Conservation (phyloP, 2,113 vertebrate species). For the Micromys minutus region DNA sequence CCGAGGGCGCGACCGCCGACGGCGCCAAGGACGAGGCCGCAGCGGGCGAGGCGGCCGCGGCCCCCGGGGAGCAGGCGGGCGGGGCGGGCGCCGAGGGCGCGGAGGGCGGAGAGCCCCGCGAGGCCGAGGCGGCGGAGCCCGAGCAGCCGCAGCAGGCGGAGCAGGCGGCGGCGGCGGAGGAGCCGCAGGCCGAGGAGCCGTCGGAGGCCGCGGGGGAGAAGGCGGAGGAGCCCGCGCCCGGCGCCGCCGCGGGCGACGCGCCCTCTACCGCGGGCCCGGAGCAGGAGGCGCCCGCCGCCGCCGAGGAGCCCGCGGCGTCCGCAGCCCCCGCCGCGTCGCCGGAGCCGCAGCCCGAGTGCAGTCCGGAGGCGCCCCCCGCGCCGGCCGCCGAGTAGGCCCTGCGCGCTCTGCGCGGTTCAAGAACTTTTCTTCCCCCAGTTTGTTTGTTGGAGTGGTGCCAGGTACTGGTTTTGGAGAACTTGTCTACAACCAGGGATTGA, state of each 20-base stretch:
- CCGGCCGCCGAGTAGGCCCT: constrained; percentile 87
- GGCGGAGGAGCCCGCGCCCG: constrained; percentile 78
- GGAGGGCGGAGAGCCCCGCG: constrained; percentile 84
- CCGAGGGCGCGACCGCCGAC: constrained; percentile 87
- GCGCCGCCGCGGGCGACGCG: constrained; percentile 55
- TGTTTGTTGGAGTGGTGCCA: constrained; percentile 94
- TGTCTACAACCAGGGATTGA: constrained; percentile 97
- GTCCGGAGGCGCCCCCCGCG: constrained; percentile 88
- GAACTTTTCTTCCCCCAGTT: constrained; percentile 89
- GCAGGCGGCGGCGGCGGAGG: constrained; percentile 71
- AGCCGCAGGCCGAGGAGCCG: constrained; percentile 75
- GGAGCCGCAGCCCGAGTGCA: constrained; percentile 88
- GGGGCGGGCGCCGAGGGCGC: constrained; percentile 81
- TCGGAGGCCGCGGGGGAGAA: constrained; percentile 77
- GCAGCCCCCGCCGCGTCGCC: constrained; percentile 81
- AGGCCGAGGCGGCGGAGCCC: constrained; percentile 80
- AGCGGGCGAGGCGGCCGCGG: constrained; percentile 82
- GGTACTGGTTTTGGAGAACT: constrained; percentile 94
- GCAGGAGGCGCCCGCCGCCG: not conserved
- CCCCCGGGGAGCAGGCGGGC: not conserved
- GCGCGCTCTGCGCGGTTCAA: constrained; percentile 80
- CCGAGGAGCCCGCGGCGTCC: constrained; percentile 79
- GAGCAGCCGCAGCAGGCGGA: constrained; percentile 72
- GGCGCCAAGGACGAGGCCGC: constrained; percentile 69
- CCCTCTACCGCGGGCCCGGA: constrained; percentile 77